Base-by-base conservation (phyloP, 2,797 vertebrate species). In the Amblyopsis hoosieri region DNA sequence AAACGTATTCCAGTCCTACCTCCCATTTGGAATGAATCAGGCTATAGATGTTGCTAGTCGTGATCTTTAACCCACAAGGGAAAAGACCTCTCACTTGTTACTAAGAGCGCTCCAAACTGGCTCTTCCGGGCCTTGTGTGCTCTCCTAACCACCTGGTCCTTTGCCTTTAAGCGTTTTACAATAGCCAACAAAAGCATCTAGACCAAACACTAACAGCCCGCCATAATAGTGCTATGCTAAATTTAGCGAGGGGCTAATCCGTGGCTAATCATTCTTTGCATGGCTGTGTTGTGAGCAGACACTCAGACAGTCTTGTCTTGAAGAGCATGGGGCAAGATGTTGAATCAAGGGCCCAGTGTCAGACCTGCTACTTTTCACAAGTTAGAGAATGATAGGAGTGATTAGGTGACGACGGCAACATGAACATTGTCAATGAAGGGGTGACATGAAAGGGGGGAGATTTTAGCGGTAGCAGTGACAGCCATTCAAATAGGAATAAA, bases 41-140 rank as follows among this genome's bases (percentile, higher is more conserved):
- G 76, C 55, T 81, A 77, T 88, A 91, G 86, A 89, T 91, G 91
- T 78, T 83, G 12, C 71, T 61, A 29, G 65, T 61, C 70, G 65
- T 76, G 75, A 82, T 81, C 75, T 85, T 60, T 51, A 74, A 74
- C 61, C 82, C 88, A 77, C 85, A 73, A 69, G 87, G 89, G 87
- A 88, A 70, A 77, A 76, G 52, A 70, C 77, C 42, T 60, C 70
- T 62, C 78, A 19, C 60, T 45, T 13, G 74, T 72, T 62, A 79
- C 65, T 69, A 60, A 61, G 74, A 67, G 66, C 69, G 67, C 64
- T 76, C 69, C 71, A 61, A 52, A 61, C 56, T 66, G 63, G 61
- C 66, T 73, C 71, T 78, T 80, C 75, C 23, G 54, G 65, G 45
- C 58, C 70, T 61, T 12, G n/a, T 56, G 64, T 62, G 66, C 57